A percentile compares a stretch with the other conserved stretches of the same genome.
Evolutionary conservation across 2,113 vertebrate species (phyloP).

Genomic region (Centropus unirufus): DNA sequence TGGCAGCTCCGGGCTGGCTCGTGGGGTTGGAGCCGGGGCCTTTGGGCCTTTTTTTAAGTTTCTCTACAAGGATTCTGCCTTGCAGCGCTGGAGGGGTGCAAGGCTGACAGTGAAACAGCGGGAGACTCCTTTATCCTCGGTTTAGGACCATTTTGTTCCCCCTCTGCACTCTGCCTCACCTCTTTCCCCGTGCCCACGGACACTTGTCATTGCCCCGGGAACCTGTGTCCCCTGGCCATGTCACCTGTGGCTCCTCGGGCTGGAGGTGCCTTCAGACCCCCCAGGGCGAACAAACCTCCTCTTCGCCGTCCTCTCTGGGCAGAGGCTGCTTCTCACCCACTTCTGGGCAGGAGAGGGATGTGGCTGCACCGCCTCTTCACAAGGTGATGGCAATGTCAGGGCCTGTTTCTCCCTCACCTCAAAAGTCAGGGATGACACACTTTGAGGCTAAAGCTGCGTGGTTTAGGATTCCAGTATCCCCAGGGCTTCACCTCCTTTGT

Average conservation of each 20-base stretch:
- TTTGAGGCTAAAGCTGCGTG: not conserved
- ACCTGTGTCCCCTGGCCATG: not conserved
- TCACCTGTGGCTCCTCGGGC: not conserved
- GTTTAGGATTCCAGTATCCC: not conserved
- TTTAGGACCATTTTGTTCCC: not conserved
- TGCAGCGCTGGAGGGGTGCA: not conserved
- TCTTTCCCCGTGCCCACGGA: rapidly evolving
- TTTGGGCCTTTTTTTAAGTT: rapidly evolving
- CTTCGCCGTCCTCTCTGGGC: not conserved
- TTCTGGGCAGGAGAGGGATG: not conserved
- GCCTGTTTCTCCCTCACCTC: not conserved
- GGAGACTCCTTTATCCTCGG: not conserved
- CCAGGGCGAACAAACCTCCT: not conserved
- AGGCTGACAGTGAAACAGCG: not conserved
- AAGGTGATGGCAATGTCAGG: not conserved
- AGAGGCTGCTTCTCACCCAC: not conserved
- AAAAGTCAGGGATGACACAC: not conserved
- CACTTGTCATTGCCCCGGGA: not conserved
- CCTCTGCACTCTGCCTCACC: not conserved
- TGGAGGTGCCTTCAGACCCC: not conserved
- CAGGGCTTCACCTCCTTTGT: not conserved
- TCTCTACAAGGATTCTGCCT: not conserved
- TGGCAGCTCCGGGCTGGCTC: not conserved
- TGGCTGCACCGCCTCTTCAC: not conserved
- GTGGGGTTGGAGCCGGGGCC: not conserved